Evolutionary conservation across 2,888 invertebrate species (phyloP).

Genomic region (Caenorhabditis imperialis): DNA sequence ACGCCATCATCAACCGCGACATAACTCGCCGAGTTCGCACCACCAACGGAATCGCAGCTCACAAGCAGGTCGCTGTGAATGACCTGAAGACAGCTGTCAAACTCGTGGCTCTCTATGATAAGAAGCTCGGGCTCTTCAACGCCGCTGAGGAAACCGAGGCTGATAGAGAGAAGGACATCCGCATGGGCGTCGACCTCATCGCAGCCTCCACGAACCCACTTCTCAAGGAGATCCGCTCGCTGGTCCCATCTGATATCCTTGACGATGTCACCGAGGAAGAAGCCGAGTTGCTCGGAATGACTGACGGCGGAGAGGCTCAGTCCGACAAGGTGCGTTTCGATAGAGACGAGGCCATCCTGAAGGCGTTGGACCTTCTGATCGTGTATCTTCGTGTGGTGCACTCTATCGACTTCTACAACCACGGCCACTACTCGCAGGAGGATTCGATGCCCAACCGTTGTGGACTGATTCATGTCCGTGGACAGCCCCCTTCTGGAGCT

Average conservation of each 20-base stretch:
- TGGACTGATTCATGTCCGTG: conserved; percentile 97
- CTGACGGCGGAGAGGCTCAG: conserved; percentile 82
- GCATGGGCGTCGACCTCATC: conserved; percentile 61
- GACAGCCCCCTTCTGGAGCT: conserved; percentile 87
- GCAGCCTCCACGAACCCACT: conserved; percentile 49
- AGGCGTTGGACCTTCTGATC: conserved; percentile 82
- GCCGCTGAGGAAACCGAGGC: conserved; percentile 63
- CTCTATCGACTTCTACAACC: conserved; percentile 98
- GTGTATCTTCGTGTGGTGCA: conserved; percentile 95
- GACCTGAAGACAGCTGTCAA: conserved; percentile 80
- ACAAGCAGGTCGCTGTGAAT: conserved; percentile 84
- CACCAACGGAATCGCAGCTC: conserved; percentile 90
- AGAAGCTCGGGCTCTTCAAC: conserved; percentile 79
- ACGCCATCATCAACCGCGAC: conserved; percentile 96
- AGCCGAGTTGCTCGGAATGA: conserved; percentile 84
- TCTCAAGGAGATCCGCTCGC: conserved; percentile 31
- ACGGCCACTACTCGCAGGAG: conserved; percentile 98
- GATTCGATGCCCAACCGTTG: conserved; percentile 99
- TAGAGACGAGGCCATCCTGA: conserved; percentile 84
- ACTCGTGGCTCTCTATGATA: conserved; percentile 80
- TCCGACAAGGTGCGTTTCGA: conserved; percentile 81
- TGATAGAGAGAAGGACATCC: conserved; percentile 61
- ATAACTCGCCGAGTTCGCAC: conserved; percentile 92
- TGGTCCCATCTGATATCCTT: conserved; percentile 32
- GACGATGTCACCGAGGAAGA: conserved; percentile 97